Conservation (phyloP, 2,113 vertebrate genomes). For the Vimba vimba region DNA sequence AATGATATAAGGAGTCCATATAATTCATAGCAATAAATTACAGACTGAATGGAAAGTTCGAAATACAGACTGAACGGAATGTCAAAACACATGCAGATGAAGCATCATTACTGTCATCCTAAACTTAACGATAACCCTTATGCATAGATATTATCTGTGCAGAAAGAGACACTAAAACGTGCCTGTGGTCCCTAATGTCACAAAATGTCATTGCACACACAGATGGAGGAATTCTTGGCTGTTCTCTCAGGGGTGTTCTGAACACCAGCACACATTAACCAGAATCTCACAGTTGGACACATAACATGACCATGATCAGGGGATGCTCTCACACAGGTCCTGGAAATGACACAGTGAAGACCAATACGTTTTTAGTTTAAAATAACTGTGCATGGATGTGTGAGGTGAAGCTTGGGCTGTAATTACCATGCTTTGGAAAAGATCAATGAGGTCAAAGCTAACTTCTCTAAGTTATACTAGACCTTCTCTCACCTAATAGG, state of each 20-base stretch:
- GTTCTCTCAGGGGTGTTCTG: background rate
- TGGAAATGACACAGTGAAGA: slow-evolving; percentile 37
- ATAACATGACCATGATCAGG: slow-evolving; percentile 5
- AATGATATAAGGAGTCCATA: too few species aligned
- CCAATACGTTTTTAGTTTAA: slow-evolving; percentile 12
- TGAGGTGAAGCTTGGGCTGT: slow-evolving; percentile 45
- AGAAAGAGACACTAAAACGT: background rate
- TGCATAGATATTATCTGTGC: background rate
- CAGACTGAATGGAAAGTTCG: too few species aligned
- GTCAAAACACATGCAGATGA: background rate
- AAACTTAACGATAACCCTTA: background rate
- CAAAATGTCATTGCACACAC: slow-evolving; percentile 26
- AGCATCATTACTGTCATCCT: background rate
- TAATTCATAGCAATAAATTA: too few species aligned
- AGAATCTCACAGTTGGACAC: slow-evolving; percentile 20
- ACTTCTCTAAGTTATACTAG: slow-evolving; percentile 23
- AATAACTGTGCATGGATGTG: slow-evolving; percentile 32
- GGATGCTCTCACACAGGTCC: slow-evolving; percentile 11
- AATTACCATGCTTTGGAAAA: slow-evolving; percentile 48
- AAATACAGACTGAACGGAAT: too few species aligned
- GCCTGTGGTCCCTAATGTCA: background rate
- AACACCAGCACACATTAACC: slow-evolving; percentile 41
- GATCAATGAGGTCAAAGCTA: slow-evolving; percentile 30
- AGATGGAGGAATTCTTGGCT: slow-evolving; percentile 6
- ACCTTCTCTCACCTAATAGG: slow-evolving; percentile 40